Evolutionary conservation across 2,888 invertebrate genomes (phyloP), one percentile per base, ranked within the genome.

Genomic region (Ophioninae sp.): DNA sequence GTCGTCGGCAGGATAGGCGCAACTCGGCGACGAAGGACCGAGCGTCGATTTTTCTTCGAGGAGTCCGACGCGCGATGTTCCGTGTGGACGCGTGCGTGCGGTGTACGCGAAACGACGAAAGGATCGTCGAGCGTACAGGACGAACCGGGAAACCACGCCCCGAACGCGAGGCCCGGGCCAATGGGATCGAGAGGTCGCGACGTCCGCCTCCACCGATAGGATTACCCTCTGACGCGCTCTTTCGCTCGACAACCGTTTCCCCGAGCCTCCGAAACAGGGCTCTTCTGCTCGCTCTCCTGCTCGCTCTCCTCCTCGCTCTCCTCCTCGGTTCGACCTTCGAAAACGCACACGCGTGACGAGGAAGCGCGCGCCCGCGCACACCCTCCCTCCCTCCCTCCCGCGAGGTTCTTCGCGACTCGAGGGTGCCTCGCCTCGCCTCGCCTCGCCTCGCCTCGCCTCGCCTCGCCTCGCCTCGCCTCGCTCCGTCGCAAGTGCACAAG

Each of bases 221-320:
- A 92, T 93, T 93, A 93, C 92, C 92, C 91, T 93, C 92, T 93
- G 93, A 93, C 91, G 91, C 92, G 92, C 89, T 92, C 91, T 92
- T 93, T 92, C 92, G 91, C 89, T 90, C 91, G 91, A 91, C 91
- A 89, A 90, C 88, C 85, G 68, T 82, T 81, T 75, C 39, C 69
- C 69, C 73, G 63, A 30, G 63, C 80, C 65, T 30, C 44, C 23
- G 8, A 37, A 20, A 56, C 67, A 44, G 13, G 58, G 7, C 23
- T 10, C 30, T 20, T 56, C 73, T n/a, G n/a, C 44, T 59, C 67
- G 64, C 64, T 69, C 23, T 37, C 59, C 68, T 79, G 64, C 20
- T 58, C 22, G 51, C 3, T 3, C 30, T 10, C 30, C 17, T 56
- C 73, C 44, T 59, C 67, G 64, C 64, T 69, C 23, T 37, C 59